Percentiles rank a stretch among this genome's conserved stretches.
Evolutionary conservation across 2,888 invertebrate species (phyloP).

Genomic region (Arrhopalites spinosus): DNA sequence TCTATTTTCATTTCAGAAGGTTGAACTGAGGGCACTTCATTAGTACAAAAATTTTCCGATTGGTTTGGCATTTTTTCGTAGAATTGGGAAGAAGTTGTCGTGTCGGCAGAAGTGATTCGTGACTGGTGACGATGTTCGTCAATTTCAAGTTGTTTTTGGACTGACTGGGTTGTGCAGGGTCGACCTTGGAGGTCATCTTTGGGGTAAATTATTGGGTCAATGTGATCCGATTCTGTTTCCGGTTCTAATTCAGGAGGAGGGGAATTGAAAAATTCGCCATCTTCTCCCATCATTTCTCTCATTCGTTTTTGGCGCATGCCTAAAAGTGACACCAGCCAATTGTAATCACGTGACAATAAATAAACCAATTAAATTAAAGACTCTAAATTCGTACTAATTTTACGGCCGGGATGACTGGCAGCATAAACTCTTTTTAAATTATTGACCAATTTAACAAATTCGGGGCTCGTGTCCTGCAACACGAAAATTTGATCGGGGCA

Average conservation of each 20-base stretch:
- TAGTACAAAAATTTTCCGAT: background rate
- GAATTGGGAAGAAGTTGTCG: background rate
- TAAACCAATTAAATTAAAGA: background rate
- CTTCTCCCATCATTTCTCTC: background rate
- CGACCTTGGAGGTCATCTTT: background rate
- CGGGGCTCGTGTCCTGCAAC: slow-evolving; percentile 23
- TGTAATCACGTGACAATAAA: too few species aligned
- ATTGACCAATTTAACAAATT: background rate
- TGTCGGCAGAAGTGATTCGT: background rate
- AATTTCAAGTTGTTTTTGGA: background rate
- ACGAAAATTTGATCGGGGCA: slow-evolving; percentile 51
- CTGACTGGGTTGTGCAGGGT: background rate
- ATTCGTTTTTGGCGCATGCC: slow-evolving; percentile 1
- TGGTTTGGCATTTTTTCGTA: background rate
- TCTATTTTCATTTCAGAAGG: background rate
- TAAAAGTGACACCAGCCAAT: background rate
- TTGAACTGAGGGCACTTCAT: background rate
- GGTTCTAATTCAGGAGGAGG: background rate
- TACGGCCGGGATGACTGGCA: background rate
- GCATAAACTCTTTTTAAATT: background rate
- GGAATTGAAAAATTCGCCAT: background rate
- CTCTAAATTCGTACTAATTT: slow-evolving; percentile 4
- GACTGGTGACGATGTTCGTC: slow-evolving; percentile 16
- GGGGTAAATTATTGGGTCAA: background rate
- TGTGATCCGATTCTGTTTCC: background rate